A percentile compares a stretch with the other conserved stretches of the same genome.
Evolutionary conservation across 2,888 invertebrate genomes (phyloP).

Genomic region (Thymelicus sylvestris): DNA sequence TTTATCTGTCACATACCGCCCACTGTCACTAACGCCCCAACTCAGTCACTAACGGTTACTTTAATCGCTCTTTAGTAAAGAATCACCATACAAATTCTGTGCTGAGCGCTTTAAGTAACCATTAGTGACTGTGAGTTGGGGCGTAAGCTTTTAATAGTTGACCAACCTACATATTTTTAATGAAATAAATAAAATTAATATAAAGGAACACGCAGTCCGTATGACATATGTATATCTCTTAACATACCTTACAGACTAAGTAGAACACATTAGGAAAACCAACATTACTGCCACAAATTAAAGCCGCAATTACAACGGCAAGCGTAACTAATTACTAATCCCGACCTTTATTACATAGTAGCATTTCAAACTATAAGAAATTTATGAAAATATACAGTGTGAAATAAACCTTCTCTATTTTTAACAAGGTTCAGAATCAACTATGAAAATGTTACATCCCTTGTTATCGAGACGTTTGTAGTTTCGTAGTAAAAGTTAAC

Average conservation of each 20-base stretch:
- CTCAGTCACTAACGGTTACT: too few relatives aligned
- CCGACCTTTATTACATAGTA: constrained; percentile 22
- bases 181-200: too few relatives aligned
- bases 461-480: constrained; percentile 28
- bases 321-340: too few relatives aligned
- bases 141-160: too few relatives aligned
- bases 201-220: constrained; percentile 7
- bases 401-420: neutral
- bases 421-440: constrained; percentile 11
- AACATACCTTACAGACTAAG: neutral
- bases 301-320: constrained; percentile 27
- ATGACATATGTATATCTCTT: constrained; percentile 5
- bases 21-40: too few relatives aligned
- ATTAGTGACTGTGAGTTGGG: too few relatives aligned
- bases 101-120: too few relatives aligned
- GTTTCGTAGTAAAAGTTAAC: constrained; percentile 34
- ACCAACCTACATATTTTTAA: too few relatives aligned
- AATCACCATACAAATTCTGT: too few relatives aligned
- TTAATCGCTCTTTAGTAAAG: too few relatives aligned
- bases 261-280: neutral
- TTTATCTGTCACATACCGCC: too few relatives aligned
- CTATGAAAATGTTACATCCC: neutral
- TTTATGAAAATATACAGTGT: neutral
- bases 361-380: constrained; percentile 29
- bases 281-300: constrained; percentile 24